These are phyloP conservation scores for Pomatostomus ruficeps DNA, from an alignment of 2,113 vertebrate genomes.

Conservation along the genomic window DNA sequence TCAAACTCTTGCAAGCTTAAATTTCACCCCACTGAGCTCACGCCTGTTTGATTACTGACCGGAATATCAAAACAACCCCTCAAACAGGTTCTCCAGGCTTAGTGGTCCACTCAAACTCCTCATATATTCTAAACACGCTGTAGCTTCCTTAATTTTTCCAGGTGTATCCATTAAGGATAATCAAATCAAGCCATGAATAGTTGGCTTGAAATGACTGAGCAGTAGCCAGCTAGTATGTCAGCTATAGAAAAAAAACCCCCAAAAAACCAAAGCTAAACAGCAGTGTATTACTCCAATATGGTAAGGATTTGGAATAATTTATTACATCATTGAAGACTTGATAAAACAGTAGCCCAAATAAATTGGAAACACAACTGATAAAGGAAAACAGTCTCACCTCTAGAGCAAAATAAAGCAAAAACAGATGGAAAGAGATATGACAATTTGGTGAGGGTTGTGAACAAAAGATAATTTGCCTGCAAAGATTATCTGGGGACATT, in stretches of 20 bases:
- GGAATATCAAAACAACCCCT: neutral
- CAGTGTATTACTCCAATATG: neutral
- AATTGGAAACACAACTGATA: neutral
- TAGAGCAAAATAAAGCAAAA: neutral
- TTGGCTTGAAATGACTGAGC: neutral
- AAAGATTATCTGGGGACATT: neutral
- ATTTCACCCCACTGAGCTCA: neutral
- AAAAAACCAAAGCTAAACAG: neutral
- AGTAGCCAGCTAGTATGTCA: neutral
- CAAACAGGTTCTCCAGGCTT: neutral
- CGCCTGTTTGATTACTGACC: accelerated
- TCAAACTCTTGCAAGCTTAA: neutral
- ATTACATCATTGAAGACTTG: neutral
- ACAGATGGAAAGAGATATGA: neutral
- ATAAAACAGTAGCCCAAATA: neutral
- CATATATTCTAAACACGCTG: neutral
- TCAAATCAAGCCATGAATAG: neutral
- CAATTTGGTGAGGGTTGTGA: neutral
- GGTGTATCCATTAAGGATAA: neutral
- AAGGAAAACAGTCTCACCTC: neutral
- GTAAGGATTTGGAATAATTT: neutral
- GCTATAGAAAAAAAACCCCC: neutral
- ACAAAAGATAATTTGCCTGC: neutral
- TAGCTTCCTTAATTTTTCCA: neutral
- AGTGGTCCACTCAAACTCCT: neutral